Evolutionary conservation across 1,140 invertebrate species (phyloP).

Genomic region (Sipha flava): DNA sequence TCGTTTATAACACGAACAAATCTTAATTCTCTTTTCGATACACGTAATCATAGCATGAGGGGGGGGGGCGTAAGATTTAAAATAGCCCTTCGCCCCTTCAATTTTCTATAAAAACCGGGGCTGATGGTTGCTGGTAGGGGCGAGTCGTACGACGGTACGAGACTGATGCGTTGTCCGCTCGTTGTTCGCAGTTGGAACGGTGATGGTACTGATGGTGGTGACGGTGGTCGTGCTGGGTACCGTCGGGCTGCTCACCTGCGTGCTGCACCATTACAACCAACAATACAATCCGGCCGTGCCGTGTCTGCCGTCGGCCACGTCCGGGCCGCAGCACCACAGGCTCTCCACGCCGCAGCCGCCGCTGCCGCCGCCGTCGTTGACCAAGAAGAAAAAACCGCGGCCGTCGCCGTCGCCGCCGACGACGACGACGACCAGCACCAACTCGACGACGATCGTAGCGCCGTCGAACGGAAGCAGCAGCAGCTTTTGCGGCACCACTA

Average conservation of each 20-base stretch:
- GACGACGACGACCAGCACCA: neutral
- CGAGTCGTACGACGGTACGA: no score
- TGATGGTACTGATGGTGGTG: conserved; percentile 32
- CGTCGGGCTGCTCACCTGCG: conserved; percentile 29
- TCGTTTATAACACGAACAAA: no score
- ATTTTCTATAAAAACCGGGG: no score
- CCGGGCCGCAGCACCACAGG: neutral
- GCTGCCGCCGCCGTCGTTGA: neutral
- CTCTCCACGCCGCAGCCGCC: neutral
- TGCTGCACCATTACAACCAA: conserved; percentile 26
- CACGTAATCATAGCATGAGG: no score
- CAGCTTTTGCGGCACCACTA: neutral
- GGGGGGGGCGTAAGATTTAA: no score
- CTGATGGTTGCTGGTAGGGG: no score
- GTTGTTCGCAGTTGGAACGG: conserved; percentile 27
- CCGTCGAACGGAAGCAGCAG: neutral
- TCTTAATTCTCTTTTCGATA: no score
- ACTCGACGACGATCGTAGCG: neutral
- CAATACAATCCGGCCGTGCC: conserved; percentile 12
- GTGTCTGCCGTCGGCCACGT: neutral
- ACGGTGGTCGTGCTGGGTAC: conserved; percentile 29
- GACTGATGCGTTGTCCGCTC: neutral
- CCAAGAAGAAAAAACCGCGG: neutral
- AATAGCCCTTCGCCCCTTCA: no score
- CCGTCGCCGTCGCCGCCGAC: neutral